Base-by-base conservation (phyloP, 2,888 invertebrate genomes). In the Aleiodes testaceus region DNA sequence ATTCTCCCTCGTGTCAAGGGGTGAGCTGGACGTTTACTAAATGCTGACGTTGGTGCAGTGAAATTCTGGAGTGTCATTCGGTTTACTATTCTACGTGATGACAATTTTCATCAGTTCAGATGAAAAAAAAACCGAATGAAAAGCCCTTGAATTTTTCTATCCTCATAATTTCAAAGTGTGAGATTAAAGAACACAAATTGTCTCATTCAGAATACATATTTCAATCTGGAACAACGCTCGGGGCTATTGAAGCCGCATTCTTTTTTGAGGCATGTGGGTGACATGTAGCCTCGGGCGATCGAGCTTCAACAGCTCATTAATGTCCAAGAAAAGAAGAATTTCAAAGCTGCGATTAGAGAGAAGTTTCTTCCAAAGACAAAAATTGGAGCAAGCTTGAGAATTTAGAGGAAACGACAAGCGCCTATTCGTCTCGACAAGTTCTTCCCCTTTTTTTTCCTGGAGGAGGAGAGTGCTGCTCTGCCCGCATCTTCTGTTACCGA, bases 211-310 rank as follows among this genome's bases (percentile, higher is more conserved):
- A 78, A 79, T 75, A 73, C 73, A 77, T 61, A 72, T 71, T 70
- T 73, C 77, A 77, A 79, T 81, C 75, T 72, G 72, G 69, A 63
- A 20, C 77, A 79, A 75, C 73, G 78, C 80, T 78, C 36, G 69
- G 67, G 78, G 82, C 75, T 80, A 77, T 83, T 81, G 82, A 73
- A 36, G 75, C 70, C 55, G 76, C 1, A 11, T 44, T 22, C 44
- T 63, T 45, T 45, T 22, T 0, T 7, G 42, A 42, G 5, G 14
- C 63, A 63, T 45, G 22, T 63, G 14, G 67, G 71, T 71, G 71
- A 71, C 71, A 71, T 14, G 63, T 14, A 71, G 67, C 71, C 71
- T 0, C n/a, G n/a, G 18, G 66, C 66, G 52, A 69, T 59, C 59
- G 55, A 36, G 61, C 22, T 61, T 36, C 7, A 50, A 36, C 50